These are phyloP conservation scores for Nannoperca obscura DNA, from an alignment of 2,797 vertebrate genomes.

Conservation along the genomic window DNA sequence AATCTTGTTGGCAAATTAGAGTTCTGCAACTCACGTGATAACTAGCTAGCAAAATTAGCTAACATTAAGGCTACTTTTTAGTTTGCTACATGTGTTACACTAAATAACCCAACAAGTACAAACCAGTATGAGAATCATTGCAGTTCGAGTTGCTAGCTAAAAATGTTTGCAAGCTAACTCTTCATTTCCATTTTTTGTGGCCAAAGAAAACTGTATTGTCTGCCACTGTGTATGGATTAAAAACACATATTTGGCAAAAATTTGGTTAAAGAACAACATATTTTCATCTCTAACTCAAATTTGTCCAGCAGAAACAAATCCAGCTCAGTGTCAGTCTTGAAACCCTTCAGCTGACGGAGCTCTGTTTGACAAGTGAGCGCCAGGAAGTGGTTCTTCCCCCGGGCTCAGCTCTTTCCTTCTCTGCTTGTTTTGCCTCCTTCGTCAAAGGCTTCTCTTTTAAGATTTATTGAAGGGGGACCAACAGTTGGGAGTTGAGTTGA, in stretches of 20 bases:
- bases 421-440: slow-evolving; percentile 30
- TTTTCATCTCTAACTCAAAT: slow-evolving; percentile 20
- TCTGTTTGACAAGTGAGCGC: slow-evolving; percentile 31
- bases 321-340: slow-evolving; percentile 28
- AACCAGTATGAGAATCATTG: not conserved
- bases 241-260: not conserved
- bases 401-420: slow-evolving; percentile 20
- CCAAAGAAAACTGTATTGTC: not conserved
- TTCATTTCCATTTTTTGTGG: not conserved
- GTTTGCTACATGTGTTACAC: not conserved
- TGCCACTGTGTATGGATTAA: not conserved
- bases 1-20: not conserved
- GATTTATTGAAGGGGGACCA: slow-evolving; percentile 38
- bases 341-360: slow-evolving; percentile 28
- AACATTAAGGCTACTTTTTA: too few species aligned
- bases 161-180: not conserved
- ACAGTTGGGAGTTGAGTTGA: slow-evolving; percentile 35
- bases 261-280: slow-evolving; percentile 19
- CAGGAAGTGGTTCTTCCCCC: slow-evolving; percentile 25
- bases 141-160: not conserved
- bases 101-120: not conserved
- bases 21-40: not conserved
- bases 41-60: not conserved
- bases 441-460: slow-evolving; percentile 42
- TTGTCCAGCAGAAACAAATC: slow-evolving; percentile 31